phyloP scores from a whole-genome alignment of 2,888 invertebrate species.

The Caenorhabditis afra region DNA sequence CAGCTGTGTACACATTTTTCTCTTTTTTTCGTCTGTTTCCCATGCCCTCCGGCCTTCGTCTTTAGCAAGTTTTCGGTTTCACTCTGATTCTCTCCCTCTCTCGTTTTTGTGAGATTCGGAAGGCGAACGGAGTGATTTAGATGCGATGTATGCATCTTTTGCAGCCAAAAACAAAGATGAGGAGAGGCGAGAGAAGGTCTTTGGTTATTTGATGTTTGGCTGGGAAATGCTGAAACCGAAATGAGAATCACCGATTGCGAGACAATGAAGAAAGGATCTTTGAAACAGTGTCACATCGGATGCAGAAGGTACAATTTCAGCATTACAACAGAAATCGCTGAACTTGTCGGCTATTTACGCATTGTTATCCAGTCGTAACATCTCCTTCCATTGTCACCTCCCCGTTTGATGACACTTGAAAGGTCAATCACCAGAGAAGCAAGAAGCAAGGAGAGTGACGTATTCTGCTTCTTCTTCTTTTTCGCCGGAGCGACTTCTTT shows the following conservation, averaged over 20 bases:
- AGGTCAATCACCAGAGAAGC: constrained; percentile 41
- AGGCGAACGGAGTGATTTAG: neutral
- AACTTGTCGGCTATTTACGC: too few species aligned
- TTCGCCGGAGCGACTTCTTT: neutral
- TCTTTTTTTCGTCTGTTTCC: neutral
- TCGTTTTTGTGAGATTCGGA: neutral
- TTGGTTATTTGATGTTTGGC: too few species aligned
- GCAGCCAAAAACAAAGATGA: too few species aligned
- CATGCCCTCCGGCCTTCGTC: constrained; percentile 11
- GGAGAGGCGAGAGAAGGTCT: too few species aligned
- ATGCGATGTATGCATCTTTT: too few species aligned
- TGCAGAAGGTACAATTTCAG: neutral
- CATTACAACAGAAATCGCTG: too few species aligned
- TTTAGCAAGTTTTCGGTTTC: constrained; percentile 48
- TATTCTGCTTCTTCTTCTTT: too few species aligned
- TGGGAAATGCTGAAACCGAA: too few species aligned
- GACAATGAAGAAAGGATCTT: too few species aligned
- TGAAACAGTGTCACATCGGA: too few species aligned
- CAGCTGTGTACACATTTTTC: constrained; percentile 10
- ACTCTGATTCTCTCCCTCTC: neutral
- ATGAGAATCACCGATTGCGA: too few species aligned
- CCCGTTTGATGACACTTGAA: neutral
- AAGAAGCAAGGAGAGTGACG: neutral
- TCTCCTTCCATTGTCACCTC: neutral
- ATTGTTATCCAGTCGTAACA: too few species aligned